A percentile compares a stretch with the other conserved stretches of the same genome.
These are phyloP conservation scores for Morone saxatilis DNA, from an alignment of 2,113 vertebrate species.

Conservation along the genomic window DNA sequence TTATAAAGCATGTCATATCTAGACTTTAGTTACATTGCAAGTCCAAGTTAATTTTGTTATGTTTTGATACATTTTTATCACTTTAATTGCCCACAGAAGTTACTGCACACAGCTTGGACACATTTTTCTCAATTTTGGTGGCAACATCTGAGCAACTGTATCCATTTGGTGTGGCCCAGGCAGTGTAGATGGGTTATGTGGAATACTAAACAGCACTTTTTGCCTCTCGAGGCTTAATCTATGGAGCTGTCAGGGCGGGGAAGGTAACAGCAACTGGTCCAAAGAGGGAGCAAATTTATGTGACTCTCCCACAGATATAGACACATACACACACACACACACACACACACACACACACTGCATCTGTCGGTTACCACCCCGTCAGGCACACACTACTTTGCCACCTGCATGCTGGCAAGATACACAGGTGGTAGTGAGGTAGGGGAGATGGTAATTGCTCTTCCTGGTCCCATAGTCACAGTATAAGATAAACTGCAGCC, in stretches of 20 bases:
- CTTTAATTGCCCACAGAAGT: constrained; percentile 4
- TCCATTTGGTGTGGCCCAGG: constrained; percentile 31
- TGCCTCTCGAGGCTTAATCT: constrained; percentile 60
- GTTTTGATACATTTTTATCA: background rate
- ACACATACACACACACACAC: background rate
- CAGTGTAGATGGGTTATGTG: constrained; percentile 23
- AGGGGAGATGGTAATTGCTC: constrained; percentile 36
- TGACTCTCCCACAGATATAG: constrained; percentile 2
- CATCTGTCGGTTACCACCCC: constrained; percentile 42
- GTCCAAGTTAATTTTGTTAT: too few relatives aligned
- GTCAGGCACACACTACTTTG: constrained; percentile 28
- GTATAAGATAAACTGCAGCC: constrained; percentile 57
- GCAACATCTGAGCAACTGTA: constrained; percentile 27
- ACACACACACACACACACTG: constrained; percentile 6
- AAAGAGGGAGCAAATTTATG: constrained; percentile 47
- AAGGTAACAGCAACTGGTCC: constrained; percentile 34
- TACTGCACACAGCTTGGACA: background rate
- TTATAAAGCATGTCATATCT: too few relatives aligned
- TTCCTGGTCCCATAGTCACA: constrained; percentile 36
- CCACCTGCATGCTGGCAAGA: constrained; percentile 37
- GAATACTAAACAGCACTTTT: constrained; percentile 64
- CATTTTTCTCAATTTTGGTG: constrained; percentile 21
- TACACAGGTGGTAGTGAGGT: constrained; percentile 45
- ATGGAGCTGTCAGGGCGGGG: constrained; percentile 63
- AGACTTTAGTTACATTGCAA: too few relatives aligned